Evolutionary conservation across 2,888 invertebrate species (phyloP), one percentile per base, ranked within the genome.

Genomic region (Tholera decimalis): DNA sequence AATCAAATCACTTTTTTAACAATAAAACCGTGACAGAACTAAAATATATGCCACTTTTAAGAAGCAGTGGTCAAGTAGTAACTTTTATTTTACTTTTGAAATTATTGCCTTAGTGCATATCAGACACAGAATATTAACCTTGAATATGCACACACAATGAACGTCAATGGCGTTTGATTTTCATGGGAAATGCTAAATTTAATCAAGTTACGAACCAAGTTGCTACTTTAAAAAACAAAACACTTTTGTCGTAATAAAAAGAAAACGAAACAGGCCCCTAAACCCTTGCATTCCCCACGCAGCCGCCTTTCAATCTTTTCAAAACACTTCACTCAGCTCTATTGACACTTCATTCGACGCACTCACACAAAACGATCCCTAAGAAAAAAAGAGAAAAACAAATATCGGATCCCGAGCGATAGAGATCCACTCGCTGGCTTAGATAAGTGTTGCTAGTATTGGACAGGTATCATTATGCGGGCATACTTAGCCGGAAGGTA

Each of bases 391-490:
- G 62, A 76, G 73, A 70, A 76, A 74, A 76, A 72, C 73, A 80
- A 76, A 78, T 73, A 81, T 79, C 63, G 69, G 54, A 80, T 66
- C 78, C 67, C 77, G 65, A 60, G 50, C 83, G 86, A 87, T 88
- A 87, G 79, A 86, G 85, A 87, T 85, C 84, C 87, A 82, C 85
- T 82, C 80, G 80, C 79, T 57, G 84, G 84, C 82, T 82, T 80
- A 88, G 92, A 91, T 92, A 91, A 93, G 92, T 92, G 91, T 91
- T 87, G 86, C 89, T 82, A 89, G 92, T 91, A 91, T 92, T 89
- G 91, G 92, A 89, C 94, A 95, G 95, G 95, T 95, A 94, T 93
- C 93, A 93, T 94, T 94, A 94, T 92, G 92, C 93, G 92, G 89
- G 91, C 89, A 91, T 93, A 93, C 95, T 94, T 93, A 92, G 90